Percentiles rank a stretch among this genome's conserved stretches.
phyloP scores from a whole-genome alignment of 2,888 invertebrate species.

The Ectropis crepuscularia region DNA sequence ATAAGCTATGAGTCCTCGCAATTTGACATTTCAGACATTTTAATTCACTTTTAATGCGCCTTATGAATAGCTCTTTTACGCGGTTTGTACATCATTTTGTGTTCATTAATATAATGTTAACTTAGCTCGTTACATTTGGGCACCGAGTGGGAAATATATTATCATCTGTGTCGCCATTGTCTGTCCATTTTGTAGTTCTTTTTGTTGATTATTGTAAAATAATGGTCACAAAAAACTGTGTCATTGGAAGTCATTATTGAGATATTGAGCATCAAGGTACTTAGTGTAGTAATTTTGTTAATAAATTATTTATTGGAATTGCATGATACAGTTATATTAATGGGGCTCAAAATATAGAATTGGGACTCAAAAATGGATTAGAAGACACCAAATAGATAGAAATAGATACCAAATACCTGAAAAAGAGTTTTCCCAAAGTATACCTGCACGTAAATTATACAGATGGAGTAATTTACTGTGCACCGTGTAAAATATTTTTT shows the following conservation, averaged over 20 bases:
- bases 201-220: slow-evolving; percentile 42
- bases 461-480: no score
- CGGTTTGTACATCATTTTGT: slow-evolving; percentile 79
- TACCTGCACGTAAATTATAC: no score
- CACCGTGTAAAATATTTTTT: no score
- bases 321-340: no score
- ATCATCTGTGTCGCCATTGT: slow-evolving; percentile 60
- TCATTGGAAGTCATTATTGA: slow-evolving; percentile 48
- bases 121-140: slow-evolving; percentile 69
- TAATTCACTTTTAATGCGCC: slow-evolving; percentile 79
- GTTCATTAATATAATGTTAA: slow-evolving; percentile 79
- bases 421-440: no score
- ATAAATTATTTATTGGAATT: no score
- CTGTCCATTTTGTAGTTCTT: slow-evolving; percentile 44
- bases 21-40: slow-evolving; percentile 82
- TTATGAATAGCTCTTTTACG: slow-evolving; percentile 81
- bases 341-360: no score
- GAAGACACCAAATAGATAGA: no score
- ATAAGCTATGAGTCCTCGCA: slow-evolving; percentile 74
- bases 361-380: background rate
- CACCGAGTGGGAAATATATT: slow-evolving; percentile 63
- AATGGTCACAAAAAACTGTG: slow-evolving; percentile 49
- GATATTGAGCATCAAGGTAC: background rate
- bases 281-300: background rate
- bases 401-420: no score